Percentiles rank a stretch among this genome's conserved stretches.
Conservation (phyloP, 1,140 invertebrate species). For the Eumaeus atala region DNA sequence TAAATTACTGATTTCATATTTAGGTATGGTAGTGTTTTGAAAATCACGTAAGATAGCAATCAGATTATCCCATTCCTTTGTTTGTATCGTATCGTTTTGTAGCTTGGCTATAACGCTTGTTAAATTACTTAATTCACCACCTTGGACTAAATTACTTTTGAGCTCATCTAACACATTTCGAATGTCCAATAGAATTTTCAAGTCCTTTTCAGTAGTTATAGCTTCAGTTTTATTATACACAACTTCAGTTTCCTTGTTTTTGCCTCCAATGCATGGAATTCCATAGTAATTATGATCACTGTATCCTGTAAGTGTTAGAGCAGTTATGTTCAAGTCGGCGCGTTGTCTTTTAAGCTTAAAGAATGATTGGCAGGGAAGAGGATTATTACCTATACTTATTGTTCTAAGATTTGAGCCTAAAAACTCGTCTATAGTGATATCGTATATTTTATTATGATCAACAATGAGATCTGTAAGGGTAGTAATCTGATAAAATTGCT, state of each 20-base stretch:
- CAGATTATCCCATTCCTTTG: background rate
- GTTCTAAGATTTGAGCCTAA: background rate
- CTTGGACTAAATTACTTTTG: background rate
- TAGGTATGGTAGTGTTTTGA: background rate
- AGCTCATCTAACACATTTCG: background rate
- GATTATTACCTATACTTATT: conserved; percentile 33
- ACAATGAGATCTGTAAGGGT: conserved; percentile 6
- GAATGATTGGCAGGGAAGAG: conserved; percentile 29
- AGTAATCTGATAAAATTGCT: conserved; percentile 17
- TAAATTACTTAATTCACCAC: background rate
- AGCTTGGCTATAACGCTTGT: no score
- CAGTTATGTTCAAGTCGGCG: conserved; percentile 7
- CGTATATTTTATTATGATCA: conserved; percentile 16
- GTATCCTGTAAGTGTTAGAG: background rate
- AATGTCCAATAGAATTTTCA: background rate
- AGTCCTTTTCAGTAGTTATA: background rate
- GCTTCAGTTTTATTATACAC: background rate
- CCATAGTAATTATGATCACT: conserved; percentile 35
- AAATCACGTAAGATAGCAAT: background rate
- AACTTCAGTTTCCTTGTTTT: background rate
- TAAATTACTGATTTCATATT: background rate
- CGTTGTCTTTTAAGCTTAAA: conserved; percentile 20
- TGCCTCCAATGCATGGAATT: conserved; percentile 28
- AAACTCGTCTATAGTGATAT: conserved; percentile 9
- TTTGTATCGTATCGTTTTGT: no score